phyloP scores from a whole-genome alignment of 2,888 invertebrate genomes.

The Lepeophtheirus nordmannii region DNA sequence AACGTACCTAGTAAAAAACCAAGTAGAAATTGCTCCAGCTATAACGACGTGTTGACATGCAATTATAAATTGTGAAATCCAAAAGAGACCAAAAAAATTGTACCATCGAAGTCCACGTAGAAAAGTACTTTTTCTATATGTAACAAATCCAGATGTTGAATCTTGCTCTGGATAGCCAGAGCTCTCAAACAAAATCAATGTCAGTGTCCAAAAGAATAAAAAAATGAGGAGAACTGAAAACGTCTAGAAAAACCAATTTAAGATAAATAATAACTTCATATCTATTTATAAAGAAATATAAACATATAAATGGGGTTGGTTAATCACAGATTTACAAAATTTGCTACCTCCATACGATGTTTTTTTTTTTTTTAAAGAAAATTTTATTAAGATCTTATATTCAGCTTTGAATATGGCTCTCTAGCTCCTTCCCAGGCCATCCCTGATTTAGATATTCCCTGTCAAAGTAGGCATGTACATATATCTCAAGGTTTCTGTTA shows the following conservation, averaged over 20 bases:
- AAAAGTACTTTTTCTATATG: conserved; percentile 24
- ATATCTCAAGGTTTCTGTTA: too few species aligned
- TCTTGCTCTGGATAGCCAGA: conserved; percentile 48
- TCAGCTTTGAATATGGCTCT: too few species aligned
- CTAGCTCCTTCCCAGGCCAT: too few species aligned
- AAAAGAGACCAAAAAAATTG: conserved; percentile 59
- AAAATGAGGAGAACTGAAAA: conserved; percentile 60
- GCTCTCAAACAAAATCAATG: conserved; percentile 69
- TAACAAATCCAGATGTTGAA: conserved; percentile 31
- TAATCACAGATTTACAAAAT: too few species aligned
- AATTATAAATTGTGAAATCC: conserved; percentile 84
- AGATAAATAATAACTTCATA: too few species aligned
- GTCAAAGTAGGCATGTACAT: too few species aligned
- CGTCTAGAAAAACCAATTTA: conserved; percentile 41
- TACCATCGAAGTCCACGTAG: background rate
- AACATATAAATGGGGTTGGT: too few species aligned
- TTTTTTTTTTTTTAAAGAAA: too few species aligned
- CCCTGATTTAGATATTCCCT: too few species aligned
- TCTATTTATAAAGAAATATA: too few species aligned
- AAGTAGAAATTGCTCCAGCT: conserved; percentile 77
- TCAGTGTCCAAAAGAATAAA: conserved; percentile 67
- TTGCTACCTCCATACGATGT: too few species aligned
- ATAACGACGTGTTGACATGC: conserved; percentile 88
- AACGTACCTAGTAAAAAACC: conserved; percentile 68
- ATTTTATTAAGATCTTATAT: too few species aligned